Percentiles rank a stretch among this genome's conserved stretches.
Conservation (phyloP, 2,113 vertebrate genomes). For the Otis tarda region DNA sequence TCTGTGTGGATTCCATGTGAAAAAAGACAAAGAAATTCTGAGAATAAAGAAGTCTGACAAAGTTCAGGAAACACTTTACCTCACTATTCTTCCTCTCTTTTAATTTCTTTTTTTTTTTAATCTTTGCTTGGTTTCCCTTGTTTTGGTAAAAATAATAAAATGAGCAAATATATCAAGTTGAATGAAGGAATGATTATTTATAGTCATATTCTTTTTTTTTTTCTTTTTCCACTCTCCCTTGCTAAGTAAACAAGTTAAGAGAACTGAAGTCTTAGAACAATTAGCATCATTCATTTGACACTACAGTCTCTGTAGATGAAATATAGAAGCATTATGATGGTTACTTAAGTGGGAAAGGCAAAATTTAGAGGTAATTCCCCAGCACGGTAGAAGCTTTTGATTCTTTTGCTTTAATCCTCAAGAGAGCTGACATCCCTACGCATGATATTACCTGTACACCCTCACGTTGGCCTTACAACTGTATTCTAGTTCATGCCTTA, state of each 20-base stretch:
- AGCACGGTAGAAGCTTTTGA: background rate
- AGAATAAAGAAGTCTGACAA: conserved; percentile 27
- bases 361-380: background rate
- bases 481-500: background rate
- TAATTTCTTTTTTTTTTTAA: background rate
- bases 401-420: background rate
- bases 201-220: background rate
- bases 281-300: background rate
- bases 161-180: background rate
- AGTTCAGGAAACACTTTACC: background rate
- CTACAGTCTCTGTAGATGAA: background rate
- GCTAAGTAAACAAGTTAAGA: background rate
- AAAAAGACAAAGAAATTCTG: conserved; percentile 1
- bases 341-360: background rate
- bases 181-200: background rate
- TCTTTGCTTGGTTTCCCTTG: background rate
- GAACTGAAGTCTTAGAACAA: background rate
- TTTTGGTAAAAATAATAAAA: background rate
- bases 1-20: background rate
- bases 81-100: background rate
- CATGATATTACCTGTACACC: background rate
- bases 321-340: background rate
- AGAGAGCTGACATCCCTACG: background rate
- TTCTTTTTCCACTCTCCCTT: background rate
- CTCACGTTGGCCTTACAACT: background rate